Evolutionary conservation across 2,113 vertebrate species (phyloP).

Genomic region (Hepsetus odoe): DNA sequence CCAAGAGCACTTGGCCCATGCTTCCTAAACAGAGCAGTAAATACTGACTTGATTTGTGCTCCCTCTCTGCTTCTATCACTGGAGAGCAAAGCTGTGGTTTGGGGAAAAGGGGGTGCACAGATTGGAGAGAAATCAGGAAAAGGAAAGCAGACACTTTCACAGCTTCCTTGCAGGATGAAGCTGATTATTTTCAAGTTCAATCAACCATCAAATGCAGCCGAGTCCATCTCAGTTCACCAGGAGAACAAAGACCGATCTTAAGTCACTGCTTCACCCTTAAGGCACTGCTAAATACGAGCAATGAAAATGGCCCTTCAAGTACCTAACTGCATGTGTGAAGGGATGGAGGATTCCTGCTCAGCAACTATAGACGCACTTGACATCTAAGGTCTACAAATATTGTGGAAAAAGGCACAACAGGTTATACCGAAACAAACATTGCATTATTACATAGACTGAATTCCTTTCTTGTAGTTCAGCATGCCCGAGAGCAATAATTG

Average conservation of each 20-base stretch:
- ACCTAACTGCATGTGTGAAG: conserved; percentile 1
- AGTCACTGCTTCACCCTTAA: conserved; percentile 48
- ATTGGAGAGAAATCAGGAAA: conserved; percentile 46
- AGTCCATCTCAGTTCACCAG: conserved; percentile 57
- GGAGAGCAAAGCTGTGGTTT: conserved; percentile 1
- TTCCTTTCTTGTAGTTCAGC: too few species aligned
- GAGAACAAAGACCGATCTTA: conserved; percentile 66
- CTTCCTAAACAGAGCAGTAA: conserved; percentile 7
- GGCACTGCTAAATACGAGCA: conserved; percentile 20
- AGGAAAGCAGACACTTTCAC: conserved; percentile 63
- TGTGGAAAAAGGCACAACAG: too few species aligned
- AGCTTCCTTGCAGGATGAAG: conserved; percentile 64
- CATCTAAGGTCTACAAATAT: too few species aligned
- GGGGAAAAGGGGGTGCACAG: neutral
- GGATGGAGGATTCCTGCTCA: neutral
- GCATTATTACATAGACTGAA: too few species aligned
- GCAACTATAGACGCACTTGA: neutral
- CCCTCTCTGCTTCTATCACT: conserved; percentile 12
- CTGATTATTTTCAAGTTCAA: conserved; percentile 72
- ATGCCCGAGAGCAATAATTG: neutral
- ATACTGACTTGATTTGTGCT: conserved; percentile 17
- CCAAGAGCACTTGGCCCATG: conserved; percentile 7
- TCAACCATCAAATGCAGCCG: conserved; percentile 76
- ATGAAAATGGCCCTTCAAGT: conserved; percentile 7
- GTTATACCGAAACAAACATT: neutral